Evolutionary conservation across 2,113 vertebrate genomes (phyloP), one percentile per base, ranked within the genome.

Genomic region (Leuciscus idus): DNA sequence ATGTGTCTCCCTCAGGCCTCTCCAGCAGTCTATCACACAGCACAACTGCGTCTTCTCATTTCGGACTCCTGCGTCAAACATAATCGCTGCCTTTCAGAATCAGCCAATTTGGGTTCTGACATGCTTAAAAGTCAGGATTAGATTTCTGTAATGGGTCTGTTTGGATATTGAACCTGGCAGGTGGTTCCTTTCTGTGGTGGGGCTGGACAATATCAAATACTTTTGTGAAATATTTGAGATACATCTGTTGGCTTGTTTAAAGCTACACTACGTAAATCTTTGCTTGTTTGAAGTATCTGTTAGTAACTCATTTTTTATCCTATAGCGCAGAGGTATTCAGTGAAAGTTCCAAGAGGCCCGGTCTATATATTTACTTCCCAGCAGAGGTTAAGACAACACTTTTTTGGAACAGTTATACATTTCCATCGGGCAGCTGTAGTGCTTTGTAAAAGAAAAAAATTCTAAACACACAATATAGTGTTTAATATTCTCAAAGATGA

Each of bases 101-200:
- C 23, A 21, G 26, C 30, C 13, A 13, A 48, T 46, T 30, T 70
- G 61, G 36, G n/a, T 26, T 13, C 52, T 64, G 55, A 68, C 57
- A 26, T 33, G 79, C 52, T 33, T 43, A 12, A 77, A 50, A 66
- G 68, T 81, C 61, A 84, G 68, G 39, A 66, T 77, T 80, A 23
- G 28, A 46, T 83, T 59, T 68, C 48, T 77, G 19, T 50, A 57
- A 68, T 33, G 80, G 36, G 55, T 33, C 46, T 48, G 66, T 52
- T 83, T 23, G 17, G 61, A 61, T 77, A 52, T 73, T 62, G 36
- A 59, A 9, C 12, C 64, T 83, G 73, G 28, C 52, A 78, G 52
- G 61, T 57, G 39, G 61, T 33, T 83, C 5, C 21, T 75, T 46
- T 68, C 57, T 43, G 66, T 17, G 73, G 59, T 62, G 2, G 4